A percentile compares a stretch with the other conserved stretches of the same genome.
Evolutionary conservation across 2,888 invertebrate genomes (phyloP).

Genomic region (Polyommatus icarus): DNA sequence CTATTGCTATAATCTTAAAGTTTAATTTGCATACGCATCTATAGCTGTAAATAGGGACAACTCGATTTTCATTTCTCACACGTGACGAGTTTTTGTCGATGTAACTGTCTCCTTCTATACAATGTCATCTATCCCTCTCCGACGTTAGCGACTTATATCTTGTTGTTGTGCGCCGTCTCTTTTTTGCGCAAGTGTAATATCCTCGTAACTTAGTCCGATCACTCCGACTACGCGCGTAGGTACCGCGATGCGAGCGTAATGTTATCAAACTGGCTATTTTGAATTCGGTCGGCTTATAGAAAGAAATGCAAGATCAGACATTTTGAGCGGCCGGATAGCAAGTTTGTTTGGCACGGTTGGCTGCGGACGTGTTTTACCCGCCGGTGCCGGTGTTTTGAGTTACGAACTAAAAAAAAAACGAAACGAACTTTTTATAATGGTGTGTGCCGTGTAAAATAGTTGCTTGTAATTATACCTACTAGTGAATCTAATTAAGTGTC

Average conservation of each 20-base stretch:
- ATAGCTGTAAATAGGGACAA: constrained; percentile 31
- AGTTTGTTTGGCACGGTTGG: constrained; percentile 68
- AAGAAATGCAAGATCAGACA: constrained; percentile 56
- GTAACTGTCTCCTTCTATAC: constrained; percentile 40
- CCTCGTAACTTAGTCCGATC: constrained; percentile 51
- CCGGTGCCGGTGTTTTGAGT: constrained; percentile 53
- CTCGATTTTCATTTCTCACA: constrained; percentile 46
- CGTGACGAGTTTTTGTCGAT: constrained; percentile 49
- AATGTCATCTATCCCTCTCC: constrained; percentile 37
- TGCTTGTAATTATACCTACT: constrained; percentile 52
- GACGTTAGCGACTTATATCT: constrained; percentile 28
- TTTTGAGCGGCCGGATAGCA: constrained; percentile 51
- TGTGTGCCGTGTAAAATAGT: constrained; percentile 56
- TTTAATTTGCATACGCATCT: constrained; percentile 7
- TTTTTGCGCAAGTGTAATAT: constrained; percentile 53
- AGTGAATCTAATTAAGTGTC: constrained; percentile 41
- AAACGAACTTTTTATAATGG: constrained; percentile 60
- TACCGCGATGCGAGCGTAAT: constrained; percentile 42
- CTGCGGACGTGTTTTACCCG: constrained; percentile 61
- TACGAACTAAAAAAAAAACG: constrained; percentile 63
- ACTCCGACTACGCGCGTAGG: constrained; percentile 49
- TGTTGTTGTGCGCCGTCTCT: constrained; percentile 43
- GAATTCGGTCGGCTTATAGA: constrained; percentile 57
- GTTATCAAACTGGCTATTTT: constrained; percentile 45
- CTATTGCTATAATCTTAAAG: background rate